Conservation (phyloP, 1,140 invertebrate species). For the Goniozus legneri region DNA sequence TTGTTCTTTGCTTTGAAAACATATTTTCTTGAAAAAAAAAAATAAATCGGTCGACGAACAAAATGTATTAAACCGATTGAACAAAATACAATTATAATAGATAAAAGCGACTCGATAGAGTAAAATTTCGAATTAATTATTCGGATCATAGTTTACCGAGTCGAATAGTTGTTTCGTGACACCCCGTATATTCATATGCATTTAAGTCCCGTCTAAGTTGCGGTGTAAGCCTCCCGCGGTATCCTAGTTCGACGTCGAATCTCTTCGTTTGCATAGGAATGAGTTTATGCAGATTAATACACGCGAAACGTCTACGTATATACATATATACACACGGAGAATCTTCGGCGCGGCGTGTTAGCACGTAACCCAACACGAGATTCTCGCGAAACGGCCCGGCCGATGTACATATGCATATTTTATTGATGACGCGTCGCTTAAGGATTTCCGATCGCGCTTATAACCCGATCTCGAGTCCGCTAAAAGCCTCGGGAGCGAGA, state of each 20-base stretch:
- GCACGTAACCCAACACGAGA: conserved; percentile 6
- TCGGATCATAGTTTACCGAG: neutral
- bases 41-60: neutral
- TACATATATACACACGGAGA: conserved; percentile 17
- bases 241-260: conserved; percentile 42
- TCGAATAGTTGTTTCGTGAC: neutral
- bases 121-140: too few relatives aligned
- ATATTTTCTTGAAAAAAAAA: too few relatives aligned
- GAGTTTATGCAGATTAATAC: conserved; percentile 55
- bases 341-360: conserved; percentile 19
- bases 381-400: neutral
- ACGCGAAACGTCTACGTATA: conserved; percentile 35
- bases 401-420: conserved; percentile 27
- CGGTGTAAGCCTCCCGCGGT: conserved; percentile 22
- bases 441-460: conserved; percentile 19
- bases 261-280: conserved; percentile 54
- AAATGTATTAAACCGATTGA: neutral
- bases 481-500: too few relatives aligned
- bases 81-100: neutral
- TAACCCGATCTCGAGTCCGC: conserved; percentile 4
- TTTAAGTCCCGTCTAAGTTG: conserved; percentile 19
- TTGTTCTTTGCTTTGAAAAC: too few relatives aligned
- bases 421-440: conserved; percentile 16
- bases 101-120: too few relatives aligned
- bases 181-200: conserved; percentile 1